Evolutionary conservation across 2,797 vertebrate species (phyloP).

Genomic region (Epinephelus malabaricus): DNA sequence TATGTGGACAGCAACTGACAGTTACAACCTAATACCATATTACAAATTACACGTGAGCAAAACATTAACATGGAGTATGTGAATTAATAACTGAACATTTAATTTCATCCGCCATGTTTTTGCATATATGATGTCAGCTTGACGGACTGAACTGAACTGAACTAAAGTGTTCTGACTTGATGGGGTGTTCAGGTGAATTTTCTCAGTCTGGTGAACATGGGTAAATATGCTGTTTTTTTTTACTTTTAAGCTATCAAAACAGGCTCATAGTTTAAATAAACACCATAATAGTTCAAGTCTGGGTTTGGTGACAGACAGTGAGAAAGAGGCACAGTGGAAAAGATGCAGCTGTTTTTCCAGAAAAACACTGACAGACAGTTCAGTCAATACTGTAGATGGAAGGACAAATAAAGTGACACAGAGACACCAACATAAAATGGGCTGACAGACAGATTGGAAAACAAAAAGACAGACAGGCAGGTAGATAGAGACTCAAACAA

Average conservation of each 20-base stretch:
- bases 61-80: too few relatives aligned
- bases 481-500: slow-evolving; percentile 12
- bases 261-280: background rate
- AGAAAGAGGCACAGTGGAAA: slow-evolving; percentile 17
- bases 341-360: slow-evolving; percentile 20
- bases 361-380: slow-evolving; percentile 24
- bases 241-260: background rate
- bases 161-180: too few relatives aligned
- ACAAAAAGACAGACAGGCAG: slow-evolving; percentile 17
- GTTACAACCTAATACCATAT: too few relatives aligned
- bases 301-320: background rate
- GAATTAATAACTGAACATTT: too few relatives aligned
- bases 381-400: slow-evolving; percentile 19
- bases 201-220: too few relatives aligned
- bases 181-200: too few relatives aligned
- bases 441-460: slow-evolving; percentile 20
- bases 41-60: too few relatives aligned
- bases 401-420: slow-evolving; percentile 36
- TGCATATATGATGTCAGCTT: too few relatives aligned
- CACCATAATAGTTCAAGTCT: background rate
- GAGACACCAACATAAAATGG: slow-evolving; percentile 7
- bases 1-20: too few relatives aligned
- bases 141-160: too few relatives aligned
- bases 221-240: too few relatives aligned
- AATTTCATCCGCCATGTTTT: too few relatives aligned